Percentiles rank a stretch among this genome's conserved stretches.
Evolutionary conservation across 2,797 vertebrate genomes (phyloP).

Genomic region (Pantherophis alleghaniensis): DNA sequence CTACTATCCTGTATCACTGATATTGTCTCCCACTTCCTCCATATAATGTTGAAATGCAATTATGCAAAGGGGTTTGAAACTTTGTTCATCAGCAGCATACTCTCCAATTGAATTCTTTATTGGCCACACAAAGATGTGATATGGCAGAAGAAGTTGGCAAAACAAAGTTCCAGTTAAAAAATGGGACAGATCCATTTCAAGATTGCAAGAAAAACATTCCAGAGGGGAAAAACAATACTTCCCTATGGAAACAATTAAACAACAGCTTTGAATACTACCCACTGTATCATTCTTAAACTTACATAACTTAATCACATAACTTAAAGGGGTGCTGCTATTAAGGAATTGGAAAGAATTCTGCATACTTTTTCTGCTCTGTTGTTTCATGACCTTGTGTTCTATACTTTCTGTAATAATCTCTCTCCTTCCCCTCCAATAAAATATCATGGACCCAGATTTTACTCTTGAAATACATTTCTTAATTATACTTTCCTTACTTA

Average conservation of each 20-base stretch:
- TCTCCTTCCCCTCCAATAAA: not conserved
- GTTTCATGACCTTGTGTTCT: not conserved
- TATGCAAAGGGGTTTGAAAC: not conserved
- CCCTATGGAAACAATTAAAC: not conserved
- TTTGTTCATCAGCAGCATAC: not conserved
- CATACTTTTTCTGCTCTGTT: not conserved
- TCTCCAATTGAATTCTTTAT: not conserved
- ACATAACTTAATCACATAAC: not conserved
- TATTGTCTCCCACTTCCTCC: not conserved
- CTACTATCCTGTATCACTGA: not conserved
- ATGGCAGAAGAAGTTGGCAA: not conserved
- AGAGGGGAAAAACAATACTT: not conserved
- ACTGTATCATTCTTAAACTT: not conserved
- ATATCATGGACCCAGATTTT: not conserved
- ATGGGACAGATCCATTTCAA: not conserved
- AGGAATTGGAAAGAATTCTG: not conserved
- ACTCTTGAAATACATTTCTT: not conserved
- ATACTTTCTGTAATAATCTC: not conserved
- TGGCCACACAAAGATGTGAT: not conserved
- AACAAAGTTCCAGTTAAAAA: not conserved
- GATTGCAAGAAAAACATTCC: not conserved
- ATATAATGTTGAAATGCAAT: not conserved
- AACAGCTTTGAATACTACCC: not conserved
- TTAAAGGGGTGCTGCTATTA: not conserved
- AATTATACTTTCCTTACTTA: not conserved